Evolutionary conservation across 2,113 vertebrate species (phyloP).

Genomic region (Chloroceryle aenea): DNA sequence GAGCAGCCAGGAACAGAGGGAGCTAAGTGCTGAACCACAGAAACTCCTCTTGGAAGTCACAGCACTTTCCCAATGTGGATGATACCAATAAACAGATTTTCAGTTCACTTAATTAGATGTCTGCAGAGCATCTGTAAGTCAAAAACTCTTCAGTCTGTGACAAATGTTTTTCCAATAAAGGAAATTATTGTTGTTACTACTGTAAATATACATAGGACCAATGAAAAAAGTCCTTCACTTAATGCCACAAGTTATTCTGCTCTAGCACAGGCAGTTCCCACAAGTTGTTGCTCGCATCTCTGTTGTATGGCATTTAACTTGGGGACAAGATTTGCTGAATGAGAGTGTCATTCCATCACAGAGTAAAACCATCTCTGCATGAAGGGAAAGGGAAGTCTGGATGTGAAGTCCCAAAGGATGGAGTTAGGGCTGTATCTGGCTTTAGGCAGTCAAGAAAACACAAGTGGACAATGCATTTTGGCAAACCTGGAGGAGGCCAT

Average conservation of each 20-base stretch:
- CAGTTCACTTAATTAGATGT: neutral
- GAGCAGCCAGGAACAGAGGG: neutral
- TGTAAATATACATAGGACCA: neutral
- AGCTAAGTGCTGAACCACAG: neutral
- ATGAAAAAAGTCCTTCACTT: neutral
- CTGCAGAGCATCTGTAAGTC: neutral
- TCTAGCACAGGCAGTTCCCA: neutral
- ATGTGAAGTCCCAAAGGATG: neutral
- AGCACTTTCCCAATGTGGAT: neutral
- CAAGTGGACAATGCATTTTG: neutral
- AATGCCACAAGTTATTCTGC: neutral
- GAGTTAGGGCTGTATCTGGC: neutral
- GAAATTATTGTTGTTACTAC: neutral
- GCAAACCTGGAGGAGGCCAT: neutral
- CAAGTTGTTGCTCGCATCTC: neutral
- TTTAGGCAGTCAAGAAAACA: neutral
- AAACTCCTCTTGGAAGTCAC: neutral
- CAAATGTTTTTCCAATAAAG: neutral
- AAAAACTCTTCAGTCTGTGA: neutral
- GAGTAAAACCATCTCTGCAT: neutral
- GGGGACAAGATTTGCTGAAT: neutral
- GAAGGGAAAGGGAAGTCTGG: neutral
- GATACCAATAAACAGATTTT: conserved; percentile 9
- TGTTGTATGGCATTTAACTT: neutral
- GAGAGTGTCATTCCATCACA: neutral